Conservation (phyloP, 1,140 invertebrate genomes). For the Rhopalosiphum maidis region DNA sequence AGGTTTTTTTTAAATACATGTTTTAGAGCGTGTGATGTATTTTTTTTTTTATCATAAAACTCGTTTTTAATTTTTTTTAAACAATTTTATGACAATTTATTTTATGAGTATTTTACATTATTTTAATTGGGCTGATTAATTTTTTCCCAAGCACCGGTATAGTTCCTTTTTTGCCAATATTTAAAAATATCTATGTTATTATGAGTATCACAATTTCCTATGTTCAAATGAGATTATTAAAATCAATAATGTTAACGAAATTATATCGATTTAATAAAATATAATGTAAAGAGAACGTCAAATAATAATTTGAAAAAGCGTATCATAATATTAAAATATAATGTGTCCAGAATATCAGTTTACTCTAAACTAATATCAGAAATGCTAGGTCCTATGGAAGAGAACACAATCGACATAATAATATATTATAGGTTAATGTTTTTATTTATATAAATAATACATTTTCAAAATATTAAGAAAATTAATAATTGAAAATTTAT, state of each 20-base stretch:
- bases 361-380: background rate
- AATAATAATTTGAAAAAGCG: background rate
- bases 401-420: too few relatives aligned
- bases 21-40: background rate
- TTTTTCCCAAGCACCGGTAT: background rate
- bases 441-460: background rate
- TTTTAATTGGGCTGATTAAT: background rate
- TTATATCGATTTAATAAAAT: background rate
- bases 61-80: background rate
- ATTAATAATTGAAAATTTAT: background rate
- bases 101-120: background rate
- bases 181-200: background rate
- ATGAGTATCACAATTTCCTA: background rate
- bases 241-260: background rate
- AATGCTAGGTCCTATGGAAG: too few relatives aligned
- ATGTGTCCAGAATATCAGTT: background rate
- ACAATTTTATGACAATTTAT: background rate
- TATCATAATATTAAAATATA: background rate
- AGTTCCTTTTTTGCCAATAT: background rate
- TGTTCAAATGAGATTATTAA: background rate
- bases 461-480: background rate
- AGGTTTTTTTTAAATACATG: background rate
- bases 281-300: background rate
- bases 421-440: too few relatives aligned
- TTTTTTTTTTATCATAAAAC: background rate